Conservation (phyloP, 2,113 vertebrate genomes). For the Toxostoma redivivum region DNA sequence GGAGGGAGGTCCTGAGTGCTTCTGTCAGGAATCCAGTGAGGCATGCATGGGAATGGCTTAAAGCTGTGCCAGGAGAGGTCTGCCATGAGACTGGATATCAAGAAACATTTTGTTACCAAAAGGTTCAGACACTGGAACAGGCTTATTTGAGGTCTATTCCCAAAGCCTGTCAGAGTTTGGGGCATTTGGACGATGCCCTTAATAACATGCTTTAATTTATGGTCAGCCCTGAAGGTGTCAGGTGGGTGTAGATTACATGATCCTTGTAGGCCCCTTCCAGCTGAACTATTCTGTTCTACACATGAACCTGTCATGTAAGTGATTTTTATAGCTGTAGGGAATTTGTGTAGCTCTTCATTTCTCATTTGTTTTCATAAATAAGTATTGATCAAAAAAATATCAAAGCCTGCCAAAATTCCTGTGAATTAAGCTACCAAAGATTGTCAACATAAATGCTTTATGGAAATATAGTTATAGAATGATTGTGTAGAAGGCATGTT, state of each 20-base stretch:
- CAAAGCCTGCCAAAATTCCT: not conserved
- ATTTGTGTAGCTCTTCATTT: not conserved
- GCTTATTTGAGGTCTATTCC: not conserved
- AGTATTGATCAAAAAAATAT: not conserved
- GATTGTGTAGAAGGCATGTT: not conserved
- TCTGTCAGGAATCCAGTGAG: not conserved
- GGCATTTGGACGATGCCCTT: not conserved
- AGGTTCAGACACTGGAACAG: not conserved
- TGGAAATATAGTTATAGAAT: not conserved
- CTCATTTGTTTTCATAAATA: not conserved
- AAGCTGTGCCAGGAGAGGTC: not conserved
- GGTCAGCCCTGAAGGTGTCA: not conserved
- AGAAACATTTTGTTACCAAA: not conserved
- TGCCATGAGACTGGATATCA: not conserved
- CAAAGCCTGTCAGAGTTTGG: not conserved
- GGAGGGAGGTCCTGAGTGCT: not conserved
- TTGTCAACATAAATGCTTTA: not conserved
- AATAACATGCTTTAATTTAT: not conserved
- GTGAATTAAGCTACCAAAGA: not conserved
- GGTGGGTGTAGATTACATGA: not conserved
- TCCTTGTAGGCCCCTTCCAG: not conserved
- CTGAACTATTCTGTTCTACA: not conserved
- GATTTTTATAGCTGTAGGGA: not conserved
- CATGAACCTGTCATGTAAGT: not conserved
- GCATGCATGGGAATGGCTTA: accelerated